Base-by-base conservation (phyloP, 2,113 vertebrate species). In the Rhinoderma darwinii region DNA sequence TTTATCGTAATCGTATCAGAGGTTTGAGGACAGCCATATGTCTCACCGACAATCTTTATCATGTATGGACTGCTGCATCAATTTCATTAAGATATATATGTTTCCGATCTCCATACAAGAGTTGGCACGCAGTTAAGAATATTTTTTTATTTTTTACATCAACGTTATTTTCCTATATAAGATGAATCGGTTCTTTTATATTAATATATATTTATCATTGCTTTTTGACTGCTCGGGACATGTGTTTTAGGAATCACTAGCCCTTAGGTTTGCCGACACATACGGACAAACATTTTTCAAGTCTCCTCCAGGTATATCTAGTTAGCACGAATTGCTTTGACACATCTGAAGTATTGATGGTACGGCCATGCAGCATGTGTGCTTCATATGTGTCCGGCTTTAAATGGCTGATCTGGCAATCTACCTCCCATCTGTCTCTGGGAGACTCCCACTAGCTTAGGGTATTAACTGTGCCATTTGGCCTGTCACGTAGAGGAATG, bases 401-500 rank as follows among this genome's bases (percentile, higher is more conserved):
- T 51, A 35, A 37, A 78, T 54, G 76, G 47, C 20, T 32, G 82
- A 54, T 39, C 27, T 77, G 50, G 17, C 73, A 63, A 18, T 25
- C 39, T 68, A 27, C 30, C 43, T 27, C 14, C 56, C 75, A 70
- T 70, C 75, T 79, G 82, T 70, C 22, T 51, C 37, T 18, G 5
- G 14, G 7, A 41, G 32, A n/a, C 32, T 76, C 35, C 14, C 56
- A 27, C 61, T 32, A 25, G 59, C 56, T 37, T 25, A 25, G 56
- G 41, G 39, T 68, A 78, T 68, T 66, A 78, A 43, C 70, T 50
- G 70, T 54, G 32, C 86, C 59, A 9, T 88, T 83, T 78, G 44
- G 81, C 51, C 72, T 41, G 81, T 76, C 27, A 68, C 59, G 47
- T 56, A 35, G 81, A 78, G 73, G 74, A 84, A 88, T 88, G 86